Conservation (phyloP, 2,797 vertebrate species). For the Neostethus bicornis region DNA sequence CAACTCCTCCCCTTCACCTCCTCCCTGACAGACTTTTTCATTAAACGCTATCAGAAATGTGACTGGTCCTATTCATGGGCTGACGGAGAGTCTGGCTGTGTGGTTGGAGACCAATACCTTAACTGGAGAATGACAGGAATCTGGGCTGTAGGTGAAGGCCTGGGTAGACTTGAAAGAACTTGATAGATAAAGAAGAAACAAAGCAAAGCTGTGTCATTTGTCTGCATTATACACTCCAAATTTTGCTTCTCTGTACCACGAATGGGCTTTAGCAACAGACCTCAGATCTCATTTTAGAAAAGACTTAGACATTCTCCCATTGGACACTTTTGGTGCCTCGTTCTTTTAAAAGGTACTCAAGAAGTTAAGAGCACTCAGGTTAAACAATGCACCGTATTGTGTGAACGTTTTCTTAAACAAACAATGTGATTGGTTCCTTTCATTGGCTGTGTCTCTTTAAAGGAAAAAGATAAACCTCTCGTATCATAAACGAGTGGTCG, state of each 20-base stretch:
- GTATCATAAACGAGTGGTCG: constrained; percentile 56
- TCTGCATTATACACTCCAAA: constrained; percentile 21
- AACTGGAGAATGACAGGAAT: constrained; percentile 69
- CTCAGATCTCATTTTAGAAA: constrained; percentile 9
- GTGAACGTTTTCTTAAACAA: constrained; percentile 43
- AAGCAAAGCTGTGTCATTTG: constrained; percentile 4
- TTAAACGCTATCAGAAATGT: constrained; percentile 78
- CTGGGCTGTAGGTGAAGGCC: constrained; percentile 51
- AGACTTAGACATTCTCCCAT: constrained; percentile 34
- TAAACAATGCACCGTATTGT: constrained; percentile 56
- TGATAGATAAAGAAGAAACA: constrained; percentile 16
- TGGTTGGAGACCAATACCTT: constrained; percentile 57
- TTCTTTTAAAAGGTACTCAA: constrained; percentile 48
- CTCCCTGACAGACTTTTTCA: constrained; percentile 72
- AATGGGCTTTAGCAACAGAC: constrained; percentile 9
- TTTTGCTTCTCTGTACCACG: background rate
- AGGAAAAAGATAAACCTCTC: constrained; percentile 59
- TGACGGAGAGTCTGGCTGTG: constrained; percentile 60
- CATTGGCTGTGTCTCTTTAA: constrained; percentile 54
- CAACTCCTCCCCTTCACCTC: constrained; percentile 16
- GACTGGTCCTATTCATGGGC: constrained; percentile 73
- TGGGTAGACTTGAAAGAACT: constrained; percentile 15
- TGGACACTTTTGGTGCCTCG: constrained; percentile 19
- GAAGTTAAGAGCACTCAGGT: constrained; percentile 59
- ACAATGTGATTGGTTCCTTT: constrained; percentile 54